Evolutionary conservation across 2,113 vertebrate species (phyloP).

Genomic region (Balaeniceps rex): DNA sequence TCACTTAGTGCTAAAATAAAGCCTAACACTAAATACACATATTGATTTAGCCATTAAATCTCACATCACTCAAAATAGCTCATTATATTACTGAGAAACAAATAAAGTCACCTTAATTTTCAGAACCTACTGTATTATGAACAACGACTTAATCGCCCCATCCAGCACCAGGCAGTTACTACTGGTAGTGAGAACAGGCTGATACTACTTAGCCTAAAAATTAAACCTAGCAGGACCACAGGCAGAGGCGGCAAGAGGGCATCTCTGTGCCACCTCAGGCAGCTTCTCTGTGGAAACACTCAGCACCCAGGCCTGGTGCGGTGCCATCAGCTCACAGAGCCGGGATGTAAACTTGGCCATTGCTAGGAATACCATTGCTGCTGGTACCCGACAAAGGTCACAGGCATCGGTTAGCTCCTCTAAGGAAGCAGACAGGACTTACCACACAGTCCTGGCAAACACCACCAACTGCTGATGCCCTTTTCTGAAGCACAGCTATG

Average conservation of each 20-base stretch:
- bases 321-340: not conserved
- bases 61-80: slow-evolving; percentile 72
- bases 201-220: not conserved
- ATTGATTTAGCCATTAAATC: slow-evolving; percentile 79
- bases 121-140: not conserved
- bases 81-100: slow-evolving; percentile 63
- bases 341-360: not conserved
- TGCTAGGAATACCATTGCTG: accelerated
- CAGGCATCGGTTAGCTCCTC: not conserved
- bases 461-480: not conserved
- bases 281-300: not conserved
- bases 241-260: not conserved
- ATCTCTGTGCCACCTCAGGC: not conserved
- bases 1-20: slow-evolving; percentile 75
- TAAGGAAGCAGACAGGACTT: not conserved
- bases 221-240: not conserved
- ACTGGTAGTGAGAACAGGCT: not conserved
- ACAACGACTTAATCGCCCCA: not conserved
- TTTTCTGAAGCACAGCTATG: too few relatives aligned
- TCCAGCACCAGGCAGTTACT: not conserved
- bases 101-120: slow-evolving; percentile 61
- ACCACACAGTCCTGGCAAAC: not conserved
- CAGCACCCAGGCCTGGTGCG: not conserved
- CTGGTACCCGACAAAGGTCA: not conserved
- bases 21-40: slow-evolving; percentile 74